These are phyloP conservation scores for Tromatobia lineatoria DNA, from an alignment of 2,888 invertebrate species.

Conservation along the genomic window DNA sequence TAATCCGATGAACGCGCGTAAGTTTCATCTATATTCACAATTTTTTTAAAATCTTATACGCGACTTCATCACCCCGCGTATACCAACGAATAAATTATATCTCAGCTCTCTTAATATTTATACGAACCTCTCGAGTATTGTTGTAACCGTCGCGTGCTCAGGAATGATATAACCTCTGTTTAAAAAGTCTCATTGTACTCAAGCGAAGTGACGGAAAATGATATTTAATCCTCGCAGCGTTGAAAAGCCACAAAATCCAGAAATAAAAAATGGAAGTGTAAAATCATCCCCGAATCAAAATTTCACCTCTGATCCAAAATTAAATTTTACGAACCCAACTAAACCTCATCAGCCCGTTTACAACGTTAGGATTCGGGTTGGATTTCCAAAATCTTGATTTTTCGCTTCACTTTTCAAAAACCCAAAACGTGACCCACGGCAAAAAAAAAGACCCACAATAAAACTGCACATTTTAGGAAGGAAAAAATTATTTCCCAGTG, in stretches of 20 bases:
- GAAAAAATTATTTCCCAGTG: background rate
- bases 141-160: conserved; percentile 62
- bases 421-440: background rate
- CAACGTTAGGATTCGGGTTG: background rate
- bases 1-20: conserved; percentile 61
- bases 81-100: conserved; percentile 78
- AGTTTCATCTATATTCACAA: conserved; percentile 76
- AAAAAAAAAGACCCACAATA: background rate
- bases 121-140: conserved; percentile 69
- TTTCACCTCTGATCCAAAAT: no score
- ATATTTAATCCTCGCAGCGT: background rate
- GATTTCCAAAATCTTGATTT: background rate
- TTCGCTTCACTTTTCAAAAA: background rate
- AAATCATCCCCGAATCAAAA: background rate
- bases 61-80: conserved; percentile 24
- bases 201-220: conserved; percentile 11
- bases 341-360: no score
- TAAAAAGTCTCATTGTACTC: background rate
- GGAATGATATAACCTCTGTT: conserved; percentile 75
- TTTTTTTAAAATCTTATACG: conserved; percentile 69
- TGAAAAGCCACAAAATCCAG: background rate
- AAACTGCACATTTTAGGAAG: background rate
- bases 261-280: background rate
- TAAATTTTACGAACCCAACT: no score
- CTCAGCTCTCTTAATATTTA: conserved; percentile 78